Percentiles rank a stretch among this genome's conserved stretches.
Conservation (phyloP, 1,140 invertebrate species). For the Scaptomyza hsui region DNA sequence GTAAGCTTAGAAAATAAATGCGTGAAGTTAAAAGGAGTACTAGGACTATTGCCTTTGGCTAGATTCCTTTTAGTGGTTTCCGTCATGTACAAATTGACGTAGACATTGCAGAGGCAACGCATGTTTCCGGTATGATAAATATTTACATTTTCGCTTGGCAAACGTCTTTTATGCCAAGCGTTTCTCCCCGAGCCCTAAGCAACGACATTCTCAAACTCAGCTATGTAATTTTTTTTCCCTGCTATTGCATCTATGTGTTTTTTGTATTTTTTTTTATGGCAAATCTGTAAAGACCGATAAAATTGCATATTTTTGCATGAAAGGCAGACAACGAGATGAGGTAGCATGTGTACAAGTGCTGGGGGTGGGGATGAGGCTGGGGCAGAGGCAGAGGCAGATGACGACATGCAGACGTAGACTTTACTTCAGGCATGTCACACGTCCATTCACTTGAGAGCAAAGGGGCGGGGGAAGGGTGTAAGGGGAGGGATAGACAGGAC, state of each 20-base stretch:
- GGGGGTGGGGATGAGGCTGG: not conserved
- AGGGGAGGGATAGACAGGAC: not conserved
- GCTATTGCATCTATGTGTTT: slow-evolving; percentile 1
- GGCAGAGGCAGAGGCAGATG: not conserved
- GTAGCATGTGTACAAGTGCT: not conserved
- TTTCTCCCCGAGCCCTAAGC: slow-evolving; percentile 11
- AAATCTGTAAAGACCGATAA: slow-evolving; percentile 83
- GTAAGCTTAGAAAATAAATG: not conserved
- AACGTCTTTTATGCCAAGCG: slow-evolving; percentile 70
- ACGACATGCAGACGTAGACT: slow-evolving; percentile 42
- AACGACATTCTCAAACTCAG: slow-evolving; percentile 22
- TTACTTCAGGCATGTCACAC: slow-evolving; percentile 60
- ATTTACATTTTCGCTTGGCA: slow-evolving; percentile 79
- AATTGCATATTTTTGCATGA: slow-evolving; percentile 82
- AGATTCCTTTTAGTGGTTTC: slow-evolving; percentile 26
- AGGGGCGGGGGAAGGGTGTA: not conserved
- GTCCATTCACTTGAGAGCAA: slow-evolving; percentile 44
- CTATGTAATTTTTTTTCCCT: slow-evolving; percentile 40
- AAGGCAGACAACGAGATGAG: slow-evolving; percentile 45
- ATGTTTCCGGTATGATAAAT: slow-evolving; percentile 73
- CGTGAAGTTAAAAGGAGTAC: not conserved
- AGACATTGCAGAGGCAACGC: slow-evolving; percentile 42
- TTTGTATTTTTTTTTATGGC: slow-evolving; percentile 27
- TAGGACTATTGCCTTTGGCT: slow-evolving; percentile 7
- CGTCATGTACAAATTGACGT: slow-evolving; percentile 50